These are phyloP conservation scores for Cuculus canorus DNA, from an alignment of 2,797 vertebrate species.

Conservation along the genomic window DNA sequence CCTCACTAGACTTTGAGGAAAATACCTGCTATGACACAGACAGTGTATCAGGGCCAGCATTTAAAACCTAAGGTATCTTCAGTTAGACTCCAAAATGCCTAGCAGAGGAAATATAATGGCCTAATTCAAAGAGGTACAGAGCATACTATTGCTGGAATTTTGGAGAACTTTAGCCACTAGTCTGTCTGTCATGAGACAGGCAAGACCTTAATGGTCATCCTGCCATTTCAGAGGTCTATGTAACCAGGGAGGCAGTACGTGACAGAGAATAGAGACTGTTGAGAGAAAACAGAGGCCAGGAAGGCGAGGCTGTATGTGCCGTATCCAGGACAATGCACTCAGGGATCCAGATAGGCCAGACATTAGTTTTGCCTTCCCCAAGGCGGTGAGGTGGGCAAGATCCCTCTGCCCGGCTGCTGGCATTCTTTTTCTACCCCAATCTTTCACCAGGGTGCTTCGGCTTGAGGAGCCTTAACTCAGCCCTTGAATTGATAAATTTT, in stretches of 20 bases:
- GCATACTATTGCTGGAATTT: background rate
- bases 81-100: background rate
- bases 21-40: background rate
- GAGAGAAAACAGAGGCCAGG: background rate
- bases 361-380: background rate
- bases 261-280: background rate
- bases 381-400: background rate
- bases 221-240: background rate
- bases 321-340: background rate
- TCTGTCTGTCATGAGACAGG: background rate
- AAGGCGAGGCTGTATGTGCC: background rate
- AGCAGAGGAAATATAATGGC: background rate
- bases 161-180: background rate
- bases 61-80: background rate
- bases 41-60: background rate
- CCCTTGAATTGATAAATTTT: background rate
- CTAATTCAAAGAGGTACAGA: background rate
- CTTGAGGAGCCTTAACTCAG: background rate
- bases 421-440: accelerated
- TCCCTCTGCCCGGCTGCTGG: background rate
- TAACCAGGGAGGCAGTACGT: background rate
- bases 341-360: background rate
- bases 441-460: background rate
- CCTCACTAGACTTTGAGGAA: background rate
- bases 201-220: background rate